A percentile compares a stretch with the other conserved stretches of the same genome.
These are phyloP conservation scores for Parapsyche elsis DNA, from an alignment of 1,140 invertebrate genomes.

Conservation along the genomic window DNA sequence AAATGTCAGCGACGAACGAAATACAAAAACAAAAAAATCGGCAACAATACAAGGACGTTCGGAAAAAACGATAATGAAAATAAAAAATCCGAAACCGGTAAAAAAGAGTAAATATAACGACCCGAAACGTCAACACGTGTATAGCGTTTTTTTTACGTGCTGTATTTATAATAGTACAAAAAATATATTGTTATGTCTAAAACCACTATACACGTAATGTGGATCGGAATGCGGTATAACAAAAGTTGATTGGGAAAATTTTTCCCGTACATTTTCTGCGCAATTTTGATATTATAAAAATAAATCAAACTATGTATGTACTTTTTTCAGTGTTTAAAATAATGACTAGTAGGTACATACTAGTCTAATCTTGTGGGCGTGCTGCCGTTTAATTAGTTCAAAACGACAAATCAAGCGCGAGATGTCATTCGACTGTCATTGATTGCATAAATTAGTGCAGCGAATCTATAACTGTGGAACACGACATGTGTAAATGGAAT, in stretches of 20 bases:
- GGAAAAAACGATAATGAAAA: constrained; percentile 14
- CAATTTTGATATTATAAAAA: background rate
- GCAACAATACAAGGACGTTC: constrained; percentile 42
- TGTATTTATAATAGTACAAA: too few relatives aligned
- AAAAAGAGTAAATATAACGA: constrained; percentile 20
- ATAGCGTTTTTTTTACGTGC: background rate
- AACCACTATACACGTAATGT: background rate
- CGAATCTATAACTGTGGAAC: background rate
- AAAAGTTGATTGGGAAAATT: background rate
- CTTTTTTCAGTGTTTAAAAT: background rate
- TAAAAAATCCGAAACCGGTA: constrained; percentile 21
- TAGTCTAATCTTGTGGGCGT: background rate
- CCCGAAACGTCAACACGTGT: constrained; percentile 23
- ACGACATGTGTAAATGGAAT: too few relatives aligned
- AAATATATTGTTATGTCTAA: background rate
- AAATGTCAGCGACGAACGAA: constrained; percentile 38
- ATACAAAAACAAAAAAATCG: constrained; percentile 26
- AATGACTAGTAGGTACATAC: background rate
- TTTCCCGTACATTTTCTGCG: background rate
- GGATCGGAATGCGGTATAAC: background rate
- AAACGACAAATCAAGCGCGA: constrained; percentile 12
- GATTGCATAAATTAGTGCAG: constrained; percentile 14
- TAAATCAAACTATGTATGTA: background rate
- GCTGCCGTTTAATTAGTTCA: constrained; percentile 17
- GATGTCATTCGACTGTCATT: constrained; percentile 20